Base-by-base conservation (phyloP, 2,113 vertebrate genomes). In the Malurus elegans region DNA sequence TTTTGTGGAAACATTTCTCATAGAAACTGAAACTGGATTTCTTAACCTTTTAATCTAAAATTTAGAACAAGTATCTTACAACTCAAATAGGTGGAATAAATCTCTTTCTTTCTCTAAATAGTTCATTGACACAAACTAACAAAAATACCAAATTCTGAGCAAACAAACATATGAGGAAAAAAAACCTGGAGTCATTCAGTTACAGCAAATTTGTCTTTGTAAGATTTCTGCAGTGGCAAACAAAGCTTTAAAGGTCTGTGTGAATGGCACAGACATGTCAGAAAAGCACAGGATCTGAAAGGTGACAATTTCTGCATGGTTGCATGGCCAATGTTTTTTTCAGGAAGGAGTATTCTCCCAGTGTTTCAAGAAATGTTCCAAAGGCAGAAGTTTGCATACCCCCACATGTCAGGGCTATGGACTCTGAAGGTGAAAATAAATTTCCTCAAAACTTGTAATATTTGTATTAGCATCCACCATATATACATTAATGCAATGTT, bases 41-140 rank as follows among this genome's bases (percentile, higher is more conserved):
- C 73, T 85, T 64, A 87, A 69, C 45, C 13, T 72, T 87, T 82
- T 51, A 65, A 81, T 76, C n/a, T 65, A 81, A 73, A 88, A 89
- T 72, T 57, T 38, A 69, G 62, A 92, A 67, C 8, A 56, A 78
- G 76, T 0, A 73, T 6, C 1, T 2, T 36, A 69, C 5, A 65
- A 86, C 25, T 85, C 13, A 60, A 78, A 80, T 4, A 36, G 50
- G n/a, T 38, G 38, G 48, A 88, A 75, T 61, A 60, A 81, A 87
- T 25, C 31, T 78, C 16, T 21, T 72, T 65, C 38, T 34, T 16
- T 60, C 23, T 85, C 80, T 69, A 53, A 64, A 53, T 3, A 76
- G 9, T 23, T 75, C 19, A 56, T 17, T 34, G 40, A 74, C 24
- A 84, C 3, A 57, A 82, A 54, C 31, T 26, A 60, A 79, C 9